phyloP scores from a whole-genome alignment of 1,140 invertebrate genomes.

The Trichomalopsis sarcophagae region DNA sequence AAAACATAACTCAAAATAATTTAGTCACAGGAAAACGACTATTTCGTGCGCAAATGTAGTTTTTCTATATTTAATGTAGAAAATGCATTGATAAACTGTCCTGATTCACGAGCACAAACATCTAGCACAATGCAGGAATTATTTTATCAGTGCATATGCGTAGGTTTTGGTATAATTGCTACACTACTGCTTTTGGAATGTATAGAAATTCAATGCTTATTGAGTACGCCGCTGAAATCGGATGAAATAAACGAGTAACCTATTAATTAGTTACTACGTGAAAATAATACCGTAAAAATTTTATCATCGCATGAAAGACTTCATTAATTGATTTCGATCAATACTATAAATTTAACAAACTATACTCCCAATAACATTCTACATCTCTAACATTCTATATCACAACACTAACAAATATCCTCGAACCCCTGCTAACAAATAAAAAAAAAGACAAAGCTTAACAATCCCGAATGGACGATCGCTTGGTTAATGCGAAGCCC shows the following conservation, averaged over 20 bases:
- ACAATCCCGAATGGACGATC: not conserved
- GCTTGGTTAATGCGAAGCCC: slow-evolving; percentile 71
- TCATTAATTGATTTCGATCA: not conserved
- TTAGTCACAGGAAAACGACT: not conserved
- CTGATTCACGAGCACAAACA: not conserved
- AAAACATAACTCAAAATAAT: not conserved
- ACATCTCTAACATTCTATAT: not conserved
- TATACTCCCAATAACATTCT: not conserved
- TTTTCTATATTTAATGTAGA: not conserved
- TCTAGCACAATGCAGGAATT: too few species aligned
- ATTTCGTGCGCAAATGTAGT: not conserved
- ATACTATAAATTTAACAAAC: not conserved
- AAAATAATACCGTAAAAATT: not conserved
- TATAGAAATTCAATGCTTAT: not conserved
- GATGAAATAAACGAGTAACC: too few species aligned
- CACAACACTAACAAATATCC: not conserved
- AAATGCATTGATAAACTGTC: not conserved
- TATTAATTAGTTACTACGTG: too few species aligned
- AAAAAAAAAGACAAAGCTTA: not conserved
- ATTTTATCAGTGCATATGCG: not conserved
- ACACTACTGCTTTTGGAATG: not conserved
- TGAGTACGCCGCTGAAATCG: not conserved
- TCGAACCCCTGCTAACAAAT: not conserved
- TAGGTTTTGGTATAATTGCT: too few species aligned
- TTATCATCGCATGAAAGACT: not conserved